Conservation (phyloP, 1,140 invertebrate genomes). For the Anadara kagoshimensis region DNA sequence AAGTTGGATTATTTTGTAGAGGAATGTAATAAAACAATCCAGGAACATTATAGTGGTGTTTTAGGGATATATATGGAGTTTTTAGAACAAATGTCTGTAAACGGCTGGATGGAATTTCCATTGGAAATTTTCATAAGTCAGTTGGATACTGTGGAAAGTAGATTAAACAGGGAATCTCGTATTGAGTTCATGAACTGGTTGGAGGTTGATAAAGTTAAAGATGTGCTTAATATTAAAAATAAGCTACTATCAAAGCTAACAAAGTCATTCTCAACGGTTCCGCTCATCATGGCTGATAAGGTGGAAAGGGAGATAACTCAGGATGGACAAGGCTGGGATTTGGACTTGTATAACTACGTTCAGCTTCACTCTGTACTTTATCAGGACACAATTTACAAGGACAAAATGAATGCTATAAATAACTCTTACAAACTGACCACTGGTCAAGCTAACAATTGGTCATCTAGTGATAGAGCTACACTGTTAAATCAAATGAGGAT, state of each 20-base stretch:
- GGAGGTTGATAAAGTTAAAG: slow-evolving; percentile 58
- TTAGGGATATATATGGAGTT: slow-evolving; percentile 48
- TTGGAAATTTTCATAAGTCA: slow-evolving; percentile 57
- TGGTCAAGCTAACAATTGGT: too few relatives aligned
- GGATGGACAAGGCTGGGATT: too few relatives aligned
- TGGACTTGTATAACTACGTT: too few relatives aligned
- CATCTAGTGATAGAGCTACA: slow-evolving; percentile 1
- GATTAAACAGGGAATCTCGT: slow-evolving; percentile 44
- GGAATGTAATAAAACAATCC: slow-evolving; percentile 55
- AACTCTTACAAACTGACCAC: too few relatives aligned
- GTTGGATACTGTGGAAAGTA: slow-evolving; percentile 38
- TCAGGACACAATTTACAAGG: too few relatives aligned
- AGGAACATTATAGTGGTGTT: slow-evolving; percentile 49
- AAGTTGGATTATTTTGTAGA: slow-evolving; percentile 54
- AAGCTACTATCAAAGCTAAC: slow-evolving; percentile 21
- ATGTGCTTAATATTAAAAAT: slow-evolving; percentile 47
- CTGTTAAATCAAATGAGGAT: slow-evolving; percentile 39
- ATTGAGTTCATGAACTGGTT: slow-evolving; percentile 61
- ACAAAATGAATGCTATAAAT: too few relatives aligned
- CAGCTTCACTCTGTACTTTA: too few relatives aligned
- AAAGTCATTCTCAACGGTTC: background rate
- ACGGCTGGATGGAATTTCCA: slow-evolving; percentile 59
- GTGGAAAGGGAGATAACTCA: too few relatives aligned
- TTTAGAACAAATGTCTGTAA: slow-evolving; percentile 47
- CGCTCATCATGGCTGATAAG: background rate